A percentile compares a stretch with the other conserved stretches of the same genome.
Conservation (phyloP, 2,113 vertebrate species). For the Apaloderma vittatum region DNA sequence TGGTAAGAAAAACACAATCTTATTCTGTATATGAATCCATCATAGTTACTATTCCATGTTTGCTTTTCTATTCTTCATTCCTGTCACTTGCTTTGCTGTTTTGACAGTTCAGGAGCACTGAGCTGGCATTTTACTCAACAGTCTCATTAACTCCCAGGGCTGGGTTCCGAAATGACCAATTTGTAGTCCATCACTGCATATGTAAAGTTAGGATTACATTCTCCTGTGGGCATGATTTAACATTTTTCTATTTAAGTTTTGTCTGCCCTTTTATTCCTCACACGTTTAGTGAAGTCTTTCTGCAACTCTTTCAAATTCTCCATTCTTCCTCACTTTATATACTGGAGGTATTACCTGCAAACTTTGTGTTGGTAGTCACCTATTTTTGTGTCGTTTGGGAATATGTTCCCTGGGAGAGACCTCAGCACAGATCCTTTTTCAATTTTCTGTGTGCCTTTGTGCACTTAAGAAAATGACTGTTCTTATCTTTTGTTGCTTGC, state of each 20-base stretch:
- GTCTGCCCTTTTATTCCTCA: background rate
- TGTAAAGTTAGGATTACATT: background rate
- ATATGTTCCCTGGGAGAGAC: background rate
- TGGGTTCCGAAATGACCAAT: background rate
- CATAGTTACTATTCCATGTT: background rate
- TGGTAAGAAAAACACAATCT: background rate
- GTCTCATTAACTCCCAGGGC: background rate
- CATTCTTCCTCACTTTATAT: background rate
- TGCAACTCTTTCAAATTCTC: background rate
- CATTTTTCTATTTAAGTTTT: background rate
- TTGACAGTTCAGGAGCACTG: background rate
- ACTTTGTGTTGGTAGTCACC: background rate
- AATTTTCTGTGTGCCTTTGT: background rate
- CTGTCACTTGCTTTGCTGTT: background rate
- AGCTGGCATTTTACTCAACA: background rate
- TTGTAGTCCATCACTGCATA: background rate
- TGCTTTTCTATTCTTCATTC: background rate
- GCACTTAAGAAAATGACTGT: background rate
- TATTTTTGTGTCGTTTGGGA: background rate
- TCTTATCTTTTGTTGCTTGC: background rate
- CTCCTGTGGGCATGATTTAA: background rate
- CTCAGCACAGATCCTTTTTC: background rate
- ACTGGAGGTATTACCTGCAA: background rate
- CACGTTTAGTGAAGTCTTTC: background rate
- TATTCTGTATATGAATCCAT: background rate